Evolutionary conservation across 2,797 vertebrate species (phyloP).

Genomic region (Leptoclinus maculatus): DNA sequence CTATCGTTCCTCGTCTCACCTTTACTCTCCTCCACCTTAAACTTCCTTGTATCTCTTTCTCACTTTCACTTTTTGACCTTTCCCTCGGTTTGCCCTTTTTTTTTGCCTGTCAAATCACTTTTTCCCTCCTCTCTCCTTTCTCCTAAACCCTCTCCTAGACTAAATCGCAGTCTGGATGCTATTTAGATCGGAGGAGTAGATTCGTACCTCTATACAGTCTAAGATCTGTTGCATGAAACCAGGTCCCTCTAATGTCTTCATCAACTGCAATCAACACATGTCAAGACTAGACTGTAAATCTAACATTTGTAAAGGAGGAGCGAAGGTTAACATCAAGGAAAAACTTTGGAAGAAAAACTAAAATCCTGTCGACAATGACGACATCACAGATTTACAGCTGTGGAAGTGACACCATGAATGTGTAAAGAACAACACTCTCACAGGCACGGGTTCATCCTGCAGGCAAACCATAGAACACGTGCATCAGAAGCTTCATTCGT

Average conservation of each 20-base stretch:
- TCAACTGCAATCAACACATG: too few species aligned
- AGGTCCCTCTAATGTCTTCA: neutral
- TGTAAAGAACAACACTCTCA: too few species aligned
- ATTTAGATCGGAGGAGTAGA: neutral
- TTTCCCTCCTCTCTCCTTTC: neutral
- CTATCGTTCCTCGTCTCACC: conserved; percentile 62
- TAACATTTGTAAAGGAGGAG: too few species aligned
- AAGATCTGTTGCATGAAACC: neutral
- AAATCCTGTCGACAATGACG: too few species aligned
- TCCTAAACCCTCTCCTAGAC: neutral
- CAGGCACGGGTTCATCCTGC: too few species aligned
- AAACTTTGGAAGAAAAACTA: too few species aligned
- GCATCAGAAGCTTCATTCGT: neutral
- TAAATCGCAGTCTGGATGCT: neutral
- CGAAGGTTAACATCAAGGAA: too few species aligned
- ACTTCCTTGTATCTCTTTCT: conserved; percentile 14
- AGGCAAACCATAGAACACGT: neutral
- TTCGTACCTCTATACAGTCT: neutral
- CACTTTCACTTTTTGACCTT: conserved; percentile 15
- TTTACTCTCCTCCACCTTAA: conserved; percentile 37
- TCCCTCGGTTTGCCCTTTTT: neutral
- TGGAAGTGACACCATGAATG: too few species aligned
- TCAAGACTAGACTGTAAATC: too few species aligned
- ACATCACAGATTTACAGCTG: too few species aligned
- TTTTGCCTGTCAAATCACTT: neutral